Evolutionary conservation across 2,797 vertebrate genomes (phyloP).

Genomic region (Mormyrops boulengeri): DNA sequence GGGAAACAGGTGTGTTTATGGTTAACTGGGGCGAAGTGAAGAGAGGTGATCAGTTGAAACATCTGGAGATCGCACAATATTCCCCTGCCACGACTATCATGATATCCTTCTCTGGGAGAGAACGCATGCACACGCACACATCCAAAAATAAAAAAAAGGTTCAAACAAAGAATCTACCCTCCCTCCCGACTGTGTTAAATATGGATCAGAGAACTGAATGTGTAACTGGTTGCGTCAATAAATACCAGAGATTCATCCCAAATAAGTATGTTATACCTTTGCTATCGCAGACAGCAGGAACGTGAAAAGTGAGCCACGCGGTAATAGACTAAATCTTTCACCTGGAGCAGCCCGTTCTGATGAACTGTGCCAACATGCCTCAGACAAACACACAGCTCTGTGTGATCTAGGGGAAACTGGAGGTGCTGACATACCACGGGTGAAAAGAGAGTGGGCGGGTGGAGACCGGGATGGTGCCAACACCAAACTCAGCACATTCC

Average conservation of each 20-base stretch:
- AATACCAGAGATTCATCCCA: not conserved
- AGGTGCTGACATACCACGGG: slow-evolving; percentile 12
- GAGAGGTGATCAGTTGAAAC: not conserved
- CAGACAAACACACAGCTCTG: not conserved
- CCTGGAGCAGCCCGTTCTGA: not conserved
- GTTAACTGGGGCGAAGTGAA: not conserved
- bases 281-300: not conserved
- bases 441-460: not conserved
- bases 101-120: not conserved
- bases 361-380: not conserved
- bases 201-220: not conserved
- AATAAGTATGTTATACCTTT: not conserved
- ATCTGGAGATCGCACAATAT: not conserved
- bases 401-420: not conserved
- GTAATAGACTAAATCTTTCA: not conserved
- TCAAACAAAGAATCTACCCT: not conserved
- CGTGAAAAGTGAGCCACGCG: not conserved
- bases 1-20: not conserved
- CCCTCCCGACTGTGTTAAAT: not conserved
- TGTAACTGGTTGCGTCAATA: not conserved
- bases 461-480: slow-evolving; percentile 14
- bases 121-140: not conserved
- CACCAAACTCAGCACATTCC: slow-evolving; percentile 26
- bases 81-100: not conserved
- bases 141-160: not conserved